phyloP scores from a whole-genome alignment of 2,888 invertebrate species.

The Cosmia trapezina region DNA sequence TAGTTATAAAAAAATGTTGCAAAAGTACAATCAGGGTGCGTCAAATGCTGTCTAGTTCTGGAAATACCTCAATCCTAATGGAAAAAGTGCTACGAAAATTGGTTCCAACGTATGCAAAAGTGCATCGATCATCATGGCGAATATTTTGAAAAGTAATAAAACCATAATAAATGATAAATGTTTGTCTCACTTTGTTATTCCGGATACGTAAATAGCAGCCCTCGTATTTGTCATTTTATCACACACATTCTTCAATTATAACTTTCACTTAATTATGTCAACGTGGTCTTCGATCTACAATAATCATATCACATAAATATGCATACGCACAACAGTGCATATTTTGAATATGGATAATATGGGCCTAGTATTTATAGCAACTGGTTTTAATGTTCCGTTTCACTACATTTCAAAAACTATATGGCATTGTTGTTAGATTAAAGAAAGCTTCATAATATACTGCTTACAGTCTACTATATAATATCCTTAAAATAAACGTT shows the following conservation, averaged over 20 bases:
- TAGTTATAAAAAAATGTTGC: too few species aligned
- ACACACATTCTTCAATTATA: conserved; percentile 8
- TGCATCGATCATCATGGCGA: too few species aligned
- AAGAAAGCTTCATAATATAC: not conserved
- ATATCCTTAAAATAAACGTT: not conserved
- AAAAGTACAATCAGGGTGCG: too few species aligned
- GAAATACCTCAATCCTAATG: too few species aligned
- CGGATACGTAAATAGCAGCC: too few species aligned
- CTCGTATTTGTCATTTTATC: too few species aligned
- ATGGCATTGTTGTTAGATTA: not conserved
- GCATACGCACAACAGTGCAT: not conserved
- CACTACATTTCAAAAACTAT: not conserved
- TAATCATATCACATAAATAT: conserved; percentile 10
- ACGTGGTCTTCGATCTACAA: not conserved
- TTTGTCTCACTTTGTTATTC: too few species aligned
- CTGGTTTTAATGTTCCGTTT: not conserved
- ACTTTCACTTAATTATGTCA: conserved; percentile 10
- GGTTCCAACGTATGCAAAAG: too few species aligned
- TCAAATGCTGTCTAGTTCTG: too few species aligned
- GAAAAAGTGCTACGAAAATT: too few species aligned
- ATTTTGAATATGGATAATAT: not conserved
- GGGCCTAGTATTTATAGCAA: not conserved
- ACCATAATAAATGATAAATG: too few species aligned
- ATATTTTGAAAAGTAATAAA: too few species aligned
- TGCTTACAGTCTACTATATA: not conserved